A percentile compares a stretch with the other conserved stretches of the same genome.
Conservation (phyloP, 2,113 vertebrate genomes). For the Felis catus region DNA sequence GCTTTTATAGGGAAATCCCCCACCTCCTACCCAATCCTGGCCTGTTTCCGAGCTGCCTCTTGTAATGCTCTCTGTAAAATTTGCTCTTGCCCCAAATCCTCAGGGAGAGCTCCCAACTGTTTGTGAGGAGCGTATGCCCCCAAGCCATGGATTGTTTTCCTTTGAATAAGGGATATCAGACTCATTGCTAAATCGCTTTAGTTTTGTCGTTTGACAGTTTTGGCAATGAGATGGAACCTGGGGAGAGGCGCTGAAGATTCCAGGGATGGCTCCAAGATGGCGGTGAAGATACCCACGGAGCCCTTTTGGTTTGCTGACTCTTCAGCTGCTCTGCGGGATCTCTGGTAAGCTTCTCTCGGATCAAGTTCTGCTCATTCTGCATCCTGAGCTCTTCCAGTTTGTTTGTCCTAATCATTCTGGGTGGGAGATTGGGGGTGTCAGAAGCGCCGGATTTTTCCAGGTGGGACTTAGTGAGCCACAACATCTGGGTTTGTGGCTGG, state of each 20-base stretch:
- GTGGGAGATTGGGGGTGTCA: not conserved
- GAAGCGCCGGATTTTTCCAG: not conserved
- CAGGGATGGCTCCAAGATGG: rapidly evolving
- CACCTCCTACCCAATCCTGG: not conserved
- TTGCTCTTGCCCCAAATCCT: not conserved
- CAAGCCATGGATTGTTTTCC: not conserved
- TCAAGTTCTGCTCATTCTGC: not conserved
- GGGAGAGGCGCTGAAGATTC: not conserved
- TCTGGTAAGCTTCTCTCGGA: not conserved
- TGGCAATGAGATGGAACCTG: not conserved
- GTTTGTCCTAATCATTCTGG: not conserved
- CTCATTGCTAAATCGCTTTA: not conserved
- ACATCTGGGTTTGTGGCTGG: not conserved
- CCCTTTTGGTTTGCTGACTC: not conserved
- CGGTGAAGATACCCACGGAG: not conserved
- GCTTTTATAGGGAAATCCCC: not conserved
- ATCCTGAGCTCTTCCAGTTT: not conserved
- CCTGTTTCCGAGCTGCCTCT: not conserved
- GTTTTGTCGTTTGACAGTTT: not conserved
- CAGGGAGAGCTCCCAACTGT: not conserved
- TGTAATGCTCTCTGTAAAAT: not conserved
- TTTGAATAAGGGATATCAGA: not conserved
- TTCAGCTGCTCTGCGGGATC: not conserved
- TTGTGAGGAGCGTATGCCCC: not conserved
- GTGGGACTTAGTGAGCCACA: not conserved